Evolutionary conservation across 2,113 vertebrate genomes (phyloP), one percentile per base, ranked within the genome.

Genomic region (Sebastes fasciatus): DNA sequence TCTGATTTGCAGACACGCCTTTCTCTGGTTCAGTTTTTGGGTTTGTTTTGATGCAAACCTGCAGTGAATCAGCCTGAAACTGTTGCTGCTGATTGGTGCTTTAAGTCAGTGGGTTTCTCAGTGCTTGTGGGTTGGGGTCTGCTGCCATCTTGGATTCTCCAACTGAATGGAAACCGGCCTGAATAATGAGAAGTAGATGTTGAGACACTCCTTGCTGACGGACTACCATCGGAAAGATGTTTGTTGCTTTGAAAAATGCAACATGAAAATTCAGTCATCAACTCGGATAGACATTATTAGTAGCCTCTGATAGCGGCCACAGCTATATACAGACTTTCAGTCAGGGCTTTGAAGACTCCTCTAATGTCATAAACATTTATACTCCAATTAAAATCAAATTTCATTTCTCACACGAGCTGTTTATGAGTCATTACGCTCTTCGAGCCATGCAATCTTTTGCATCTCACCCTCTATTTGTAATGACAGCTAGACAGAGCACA

Each of bases 301-400:
- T 84, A 6, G 66, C 34, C 77, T 90, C 81, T 83, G 85, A 91
- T 89, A 92, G 84, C 82, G 49, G 75, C 81, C 80, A n/a, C 83
- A 82, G 87, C 62, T 42, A 66, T 91, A 91, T 5, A 91, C 89
- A 89, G 19, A 79, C n/a, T 42, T 46, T 80, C 74, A 58, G 73
- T n/a, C 65, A 21, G 0, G 49, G 63, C 93, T 94, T 93, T 94
- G 88, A 94, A 93, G 87, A 70, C 79, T 82, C 48, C 21, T 77
- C 54, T 79, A 6, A 69, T n/a, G 54, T 62, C 67, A 13, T 89
- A 94, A 95, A 95, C 89, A 94, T 92, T 93, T 93, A 91, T 8
- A 67, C 86, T 85, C 63, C 91, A 89, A 94, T 94, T 93, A 89
- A 93, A 95, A 90, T 86, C 90, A 92, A 92, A 93, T 92, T 92